Percentiles rank a stretch among this genome's conserved stretches.
Evolutionary conservation across 1,140 invertebrate genomes (phyloP).

Genomic region (Drosophila gunungcola): DNA sequence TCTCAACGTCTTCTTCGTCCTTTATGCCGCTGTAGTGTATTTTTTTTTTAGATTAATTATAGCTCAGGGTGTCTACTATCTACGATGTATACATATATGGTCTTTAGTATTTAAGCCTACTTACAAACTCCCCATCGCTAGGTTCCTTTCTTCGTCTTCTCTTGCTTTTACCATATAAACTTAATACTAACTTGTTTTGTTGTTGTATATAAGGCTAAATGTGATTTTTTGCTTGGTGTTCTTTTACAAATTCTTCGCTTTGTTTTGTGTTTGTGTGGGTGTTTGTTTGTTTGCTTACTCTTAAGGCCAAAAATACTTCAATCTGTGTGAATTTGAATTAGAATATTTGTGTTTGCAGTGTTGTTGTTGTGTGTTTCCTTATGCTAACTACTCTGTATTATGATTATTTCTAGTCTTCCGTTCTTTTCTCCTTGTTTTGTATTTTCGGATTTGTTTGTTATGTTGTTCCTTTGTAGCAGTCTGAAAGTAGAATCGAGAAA

Average conservation of each 20-base stretch:
- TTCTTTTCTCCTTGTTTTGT: constrained; percentile 74
- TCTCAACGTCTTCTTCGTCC: too few species aligned
- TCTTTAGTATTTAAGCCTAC: too few species aligned
- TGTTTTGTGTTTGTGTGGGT: constrained; percentile 23
- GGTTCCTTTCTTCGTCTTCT: constrained; percentile 7
- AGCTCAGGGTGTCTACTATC: too few species aligned
- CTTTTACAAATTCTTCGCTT: constrained; percentile 17
- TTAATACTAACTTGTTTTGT: constrained; percentile 35
- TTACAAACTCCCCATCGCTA: constrained; percentile 1
- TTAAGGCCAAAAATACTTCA: constrained; percentile 58
- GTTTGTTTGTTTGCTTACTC: constrained; percentile 19
- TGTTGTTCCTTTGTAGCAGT: constrained; percentile 78
- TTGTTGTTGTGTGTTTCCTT: constrained; percentile 36
- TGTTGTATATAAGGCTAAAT: constrained; percentile 75
- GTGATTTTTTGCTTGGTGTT: constrained; percentile 54
- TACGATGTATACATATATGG: too few species aligned
- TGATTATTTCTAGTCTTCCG: constrained; percentile 74
- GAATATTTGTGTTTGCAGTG: constrained; percentile 11
- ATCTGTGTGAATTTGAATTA: constrained; percentile 28
- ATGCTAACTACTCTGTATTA: constrained; percentile 43
- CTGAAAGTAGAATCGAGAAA: constrained; percentile 29
- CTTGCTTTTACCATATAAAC: constrained; percentile 10
- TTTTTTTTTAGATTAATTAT: too few species aligned
- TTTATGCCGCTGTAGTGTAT: too few species aligned
- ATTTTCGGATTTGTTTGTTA: constrained; percentile 50